phyloP scores from a whole-genome alignment of 1,140 invertebrate genomes.

The Druon quercuslanigerum region DNA sequence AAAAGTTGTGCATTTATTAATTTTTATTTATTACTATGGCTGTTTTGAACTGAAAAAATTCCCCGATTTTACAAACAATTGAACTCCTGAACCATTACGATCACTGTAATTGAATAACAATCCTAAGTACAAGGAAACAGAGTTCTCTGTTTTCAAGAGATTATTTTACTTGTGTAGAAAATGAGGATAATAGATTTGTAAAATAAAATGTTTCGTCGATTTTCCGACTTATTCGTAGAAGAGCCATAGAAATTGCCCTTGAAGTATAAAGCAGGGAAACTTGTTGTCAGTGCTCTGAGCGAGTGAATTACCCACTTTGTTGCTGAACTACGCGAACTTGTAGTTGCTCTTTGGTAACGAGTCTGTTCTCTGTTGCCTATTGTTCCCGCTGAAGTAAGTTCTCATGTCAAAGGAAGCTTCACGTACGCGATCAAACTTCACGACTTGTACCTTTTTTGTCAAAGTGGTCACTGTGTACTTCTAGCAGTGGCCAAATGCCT shows the following conservation, averaged over 20 bases:
- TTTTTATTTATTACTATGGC: background rate
- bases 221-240: constrained; percentile 18
- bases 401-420: constrained; percentile 27
- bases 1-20: no score
- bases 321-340: constrained; percentile 18
- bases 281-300: constrained; percentile 23
- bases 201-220: constrained; percentile 24
- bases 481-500: background rate
- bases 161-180: background rate
- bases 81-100: background rate
- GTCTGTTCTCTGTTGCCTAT: constrained; percentile 20
- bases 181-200: background rate
- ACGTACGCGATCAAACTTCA: constrained; percentile 27
- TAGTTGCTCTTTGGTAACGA: constrained; percentile 25
- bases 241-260: constrained; percentile 19
- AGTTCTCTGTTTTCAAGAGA: background rate
- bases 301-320: constrained; percentile 26
- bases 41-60: background rate
- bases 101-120: background rate
- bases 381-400: constrained; percentile 27
- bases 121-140: background rate
- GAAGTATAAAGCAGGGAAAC: constrained; percentile 20
- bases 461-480: background rate
- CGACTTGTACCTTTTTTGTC: background rate
- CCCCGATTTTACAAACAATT: no score